Evolutionary conservation across 2,888 invertebrate genomes (phyloP).

Genomic region (Eristalis intricaria): DNA sequence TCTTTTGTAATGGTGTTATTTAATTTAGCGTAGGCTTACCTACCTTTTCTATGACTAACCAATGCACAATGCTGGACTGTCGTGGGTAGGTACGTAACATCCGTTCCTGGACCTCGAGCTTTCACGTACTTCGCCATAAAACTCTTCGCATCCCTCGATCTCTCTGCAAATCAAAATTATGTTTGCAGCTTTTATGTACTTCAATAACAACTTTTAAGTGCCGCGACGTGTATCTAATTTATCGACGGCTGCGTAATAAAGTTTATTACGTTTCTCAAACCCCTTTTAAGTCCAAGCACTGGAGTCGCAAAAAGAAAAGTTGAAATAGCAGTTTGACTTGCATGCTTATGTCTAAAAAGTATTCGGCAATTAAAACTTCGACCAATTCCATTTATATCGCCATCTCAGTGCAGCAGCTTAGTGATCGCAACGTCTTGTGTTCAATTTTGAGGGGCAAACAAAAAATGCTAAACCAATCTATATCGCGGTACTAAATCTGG

Average conservation of each 20-base stretch:
- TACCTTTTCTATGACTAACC: too few relatives aligned
- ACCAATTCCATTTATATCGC: not conserved
- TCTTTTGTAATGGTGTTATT: too few relatives aligned
- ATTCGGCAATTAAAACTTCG: not conserved
- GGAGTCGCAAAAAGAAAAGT: not conserved
- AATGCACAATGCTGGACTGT: too few relatives aligned
- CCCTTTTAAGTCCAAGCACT: not conserved
- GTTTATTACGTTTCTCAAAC: not conserved
- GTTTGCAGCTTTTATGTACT: not conserved
- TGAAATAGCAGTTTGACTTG: not conserved
- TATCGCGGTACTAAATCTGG: not conserved
- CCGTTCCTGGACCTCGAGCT: too few relatives aligned
- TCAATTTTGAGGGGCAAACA: not conserved
- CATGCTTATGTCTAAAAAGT: not conserved
- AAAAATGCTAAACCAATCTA: not conserved
- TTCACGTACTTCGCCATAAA: not conserved
- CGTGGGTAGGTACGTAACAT: too few relatives aligned
- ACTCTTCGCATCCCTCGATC: not conserved
- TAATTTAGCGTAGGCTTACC: too few relatives aligned
- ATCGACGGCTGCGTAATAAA: not conserved
- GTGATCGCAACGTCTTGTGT: not conserved
- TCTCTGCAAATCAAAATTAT: not conserved
- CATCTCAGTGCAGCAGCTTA: not conserved
- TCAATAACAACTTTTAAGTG: not conserved
- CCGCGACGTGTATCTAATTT: not conserved